Conservation (phyloP, 2,888 invertebrate species). For the Dinocampus coccinellae region DNA sequence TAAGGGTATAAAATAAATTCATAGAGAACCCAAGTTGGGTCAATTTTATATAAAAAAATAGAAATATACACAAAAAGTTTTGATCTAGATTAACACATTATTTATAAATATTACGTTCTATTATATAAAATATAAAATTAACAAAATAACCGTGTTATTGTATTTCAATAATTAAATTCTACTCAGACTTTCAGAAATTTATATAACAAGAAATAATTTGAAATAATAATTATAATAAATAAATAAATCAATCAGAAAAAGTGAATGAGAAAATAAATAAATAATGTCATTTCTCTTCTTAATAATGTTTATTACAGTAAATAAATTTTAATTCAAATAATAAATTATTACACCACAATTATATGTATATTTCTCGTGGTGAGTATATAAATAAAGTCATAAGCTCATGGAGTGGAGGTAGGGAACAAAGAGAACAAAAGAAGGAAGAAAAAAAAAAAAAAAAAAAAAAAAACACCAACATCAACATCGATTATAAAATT, state of each 20-base stretch:
- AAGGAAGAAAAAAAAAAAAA: too few relatives aligned
- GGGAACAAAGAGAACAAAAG: too few relatives aligned
- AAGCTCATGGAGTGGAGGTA: not conserved
- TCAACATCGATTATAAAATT: constrained; percentile 30
- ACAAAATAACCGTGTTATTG: constrained; percentile 14
- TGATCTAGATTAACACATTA: constrained; percentile 13
- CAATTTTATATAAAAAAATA: constrained; percentile 32
- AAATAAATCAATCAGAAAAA: too few relatives aligned
- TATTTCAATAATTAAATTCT: not conserved
- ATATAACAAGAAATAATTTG: not conserved
- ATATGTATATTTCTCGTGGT: not conserved
- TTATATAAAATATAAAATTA: constrained; percentile 12
- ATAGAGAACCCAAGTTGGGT: constrained; percentile 34
- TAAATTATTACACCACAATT: not conserved
- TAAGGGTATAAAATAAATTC: constrained; percentile 34
- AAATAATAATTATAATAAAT: not conserved
- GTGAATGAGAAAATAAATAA: too few relatives aligned
- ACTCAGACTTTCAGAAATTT: not conserved
- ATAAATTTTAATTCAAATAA: not conserved
- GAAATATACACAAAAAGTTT: constrained; percentile 10
- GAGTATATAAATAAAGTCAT: not conserved
- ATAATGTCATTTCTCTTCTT: too few relatives aligned
- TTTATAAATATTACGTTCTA: not conserved
- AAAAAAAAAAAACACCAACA: not conserved
- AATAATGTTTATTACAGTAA: too few relatives aligned